These are phyloP conservation scores for Macrostomum lignano DNA, from an alignment of 1,140 invertebrate genomes.

Conservation along the genomic window DNA sequence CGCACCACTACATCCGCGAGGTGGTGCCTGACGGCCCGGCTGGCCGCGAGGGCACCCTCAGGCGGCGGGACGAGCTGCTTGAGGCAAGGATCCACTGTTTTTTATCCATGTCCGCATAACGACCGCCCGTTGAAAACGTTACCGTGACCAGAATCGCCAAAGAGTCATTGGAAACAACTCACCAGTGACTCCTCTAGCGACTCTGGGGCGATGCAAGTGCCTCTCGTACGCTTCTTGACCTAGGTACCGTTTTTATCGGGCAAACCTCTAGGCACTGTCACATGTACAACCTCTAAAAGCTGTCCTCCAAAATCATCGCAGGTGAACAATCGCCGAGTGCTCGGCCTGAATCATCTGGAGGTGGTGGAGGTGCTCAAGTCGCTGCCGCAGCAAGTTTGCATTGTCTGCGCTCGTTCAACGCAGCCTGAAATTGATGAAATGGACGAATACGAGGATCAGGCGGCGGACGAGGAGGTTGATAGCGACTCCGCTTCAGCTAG, in stretches of 20 bases:
- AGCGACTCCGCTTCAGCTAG: conserved; percentile 12
- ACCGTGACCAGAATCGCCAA: too few species aligned
- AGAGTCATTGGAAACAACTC: too few species aligned
- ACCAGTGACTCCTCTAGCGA: too few species aligned
- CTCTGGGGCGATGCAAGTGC: too few species aligned
- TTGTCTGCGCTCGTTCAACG: conserved; percentile 43
- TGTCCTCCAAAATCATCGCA: too few species aligned
- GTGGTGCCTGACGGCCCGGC: conserved; percentile 75
- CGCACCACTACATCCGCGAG: conserved; percentile 38
- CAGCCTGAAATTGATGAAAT: background rate
- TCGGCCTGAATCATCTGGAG: conserved; percentile 79
- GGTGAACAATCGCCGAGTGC: conserved; percentile 71
- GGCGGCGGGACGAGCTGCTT: conserved; percentile 60
- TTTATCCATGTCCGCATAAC: background rate
- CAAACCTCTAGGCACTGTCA: too few species aligned
- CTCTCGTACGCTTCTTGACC: too few species aligned
- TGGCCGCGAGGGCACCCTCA: conserved; percentile 46
- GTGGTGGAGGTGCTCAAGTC: conserved; percentile 80
- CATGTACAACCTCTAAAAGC: too few species aligned
- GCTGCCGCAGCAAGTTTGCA: conserved; percentile 59
- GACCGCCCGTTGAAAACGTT: too few species aligned
- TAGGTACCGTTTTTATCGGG: too few species aligned
- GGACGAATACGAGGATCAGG: background rate
- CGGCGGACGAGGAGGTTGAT: background rate
- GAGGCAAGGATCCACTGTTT: conserved; percentile 30